These are phyloP conservation scores for Rhinichthys osculus DNA, from an alignment of 2,797 vertebrate species.

Conservation along the genomic window DNA sequence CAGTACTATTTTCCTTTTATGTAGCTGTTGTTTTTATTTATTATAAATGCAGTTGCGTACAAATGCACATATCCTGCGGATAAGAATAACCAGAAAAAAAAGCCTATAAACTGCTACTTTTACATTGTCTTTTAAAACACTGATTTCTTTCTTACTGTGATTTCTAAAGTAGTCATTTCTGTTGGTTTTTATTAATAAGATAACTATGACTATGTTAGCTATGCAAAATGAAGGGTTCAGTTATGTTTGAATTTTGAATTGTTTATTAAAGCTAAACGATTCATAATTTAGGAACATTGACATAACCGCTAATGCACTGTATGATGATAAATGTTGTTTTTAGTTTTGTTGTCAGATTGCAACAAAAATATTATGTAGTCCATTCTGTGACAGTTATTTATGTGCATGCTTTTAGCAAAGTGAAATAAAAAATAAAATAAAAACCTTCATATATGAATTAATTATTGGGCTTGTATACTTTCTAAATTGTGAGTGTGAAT, in stretches of 20 bases:
- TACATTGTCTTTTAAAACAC: background rate
- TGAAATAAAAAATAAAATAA: background rate
- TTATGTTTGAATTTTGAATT: background rate
- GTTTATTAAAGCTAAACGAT: background rate
- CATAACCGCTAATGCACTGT: background rate
- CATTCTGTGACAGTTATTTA: conserved; percentile 8
- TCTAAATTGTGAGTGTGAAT: background rate
- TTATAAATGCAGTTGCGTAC: background rate
- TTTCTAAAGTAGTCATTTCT: background rate
- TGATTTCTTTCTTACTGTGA: background rate
- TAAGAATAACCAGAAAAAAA: background rate
- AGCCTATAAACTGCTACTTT: background rate
- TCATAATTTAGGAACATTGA: background rate
- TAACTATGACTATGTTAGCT: background rate
- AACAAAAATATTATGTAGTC: conserved; percentile 22
- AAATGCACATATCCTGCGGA: background rate
- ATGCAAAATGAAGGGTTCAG: background rate
- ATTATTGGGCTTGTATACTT: background rate
- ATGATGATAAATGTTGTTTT: background rate
- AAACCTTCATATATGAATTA: background rate
- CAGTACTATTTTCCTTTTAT: background rate
- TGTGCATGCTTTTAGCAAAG: conserved; percentile 14
- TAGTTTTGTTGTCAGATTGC: conserved; percentile 19
- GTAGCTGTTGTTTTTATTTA: background rate
- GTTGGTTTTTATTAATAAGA: background rate